Evolutionary conservation across 2,113 vertebrate genomes (phyloP).

Genomic region (Pangasianodon gigas): DNA sequence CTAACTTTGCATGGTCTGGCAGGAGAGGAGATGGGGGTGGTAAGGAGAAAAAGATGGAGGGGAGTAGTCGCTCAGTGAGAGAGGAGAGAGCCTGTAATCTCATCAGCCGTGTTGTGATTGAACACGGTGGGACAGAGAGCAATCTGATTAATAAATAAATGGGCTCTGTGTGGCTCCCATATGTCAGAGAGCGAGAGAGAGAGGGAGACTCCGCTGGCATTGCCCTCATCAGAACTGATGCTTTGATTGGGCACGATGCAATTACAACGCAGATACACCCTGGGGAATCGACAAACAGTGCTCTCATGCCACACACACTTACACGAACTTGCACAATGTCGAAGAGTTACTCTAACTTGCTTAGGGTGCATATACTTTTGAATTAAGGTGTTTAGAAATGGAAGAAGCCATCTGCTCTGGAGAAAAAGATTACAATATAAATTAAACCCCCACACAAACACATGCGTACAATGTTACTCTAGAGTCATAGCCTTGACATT

Average conservation of each 20-base stretch:
- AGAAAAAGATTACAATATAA: not conserved
- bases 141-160: constrained; percentile 59
- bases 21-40: not conserved
- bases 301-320: constrained; percentile 16
- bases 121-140: constrained; percentile 54
- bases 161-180: constrained; percentile 51
- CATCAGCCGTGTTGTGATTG: constrained; percentile 54
- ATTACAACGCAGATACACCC: constrained; percentile 52
- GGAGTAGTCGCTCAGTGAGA: not conserved
- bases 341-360: not conserved
- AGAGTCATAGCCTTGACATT: constrained; percentile 16
- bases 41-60: not conserved
- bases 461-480: not conserved
- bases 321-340: not conserved
- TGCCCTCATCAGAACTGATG: constrained; percentile 50
- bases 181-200: constrained; percentile 40
- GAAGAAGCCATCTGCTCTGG: not conserved
- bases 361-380: constrained; percentile 4
- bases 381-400: not conserved
- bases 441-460: not conserved
- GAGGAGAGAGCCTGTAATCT: constrained; percentile 40
- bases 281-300: constrained; percentile 35
- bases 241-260: constrained; percentile 56
- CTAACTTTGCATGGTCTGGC: not conserved
- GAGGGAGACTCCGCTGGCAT: constrained; percentile 29